Percentiles rank a stretch among this genome's conserved stretches.
Conservation (phyloP, 2,797 vertebrate genomes). For the Chromis chromis region DNA sequence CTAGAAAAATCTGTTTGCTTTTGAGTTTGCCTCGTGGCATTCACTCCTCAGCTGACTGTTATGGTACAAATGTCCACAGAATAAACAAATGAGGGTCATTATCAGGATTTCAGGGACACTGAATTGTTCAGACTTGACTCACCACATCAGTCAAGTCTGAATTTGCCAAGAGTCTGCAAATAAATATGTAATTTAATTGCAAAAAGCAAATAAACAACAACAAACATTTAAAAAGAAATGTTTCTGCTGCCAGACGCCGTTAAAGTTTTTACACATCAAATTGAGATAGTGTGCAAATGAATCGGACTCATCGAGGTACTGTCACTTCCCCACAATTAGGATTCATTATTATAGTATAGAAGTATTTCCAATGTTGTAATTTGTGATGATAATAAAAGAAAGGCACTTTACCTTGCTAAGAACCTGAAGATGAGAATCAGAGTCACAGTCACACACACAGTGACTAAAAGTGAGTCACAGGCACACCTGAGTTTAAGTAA, state of each 20-base stretch:
- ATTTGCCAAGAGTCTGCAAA: neutral
- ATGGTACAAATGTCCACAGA: neutral
- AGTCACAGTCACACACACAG: neutral
- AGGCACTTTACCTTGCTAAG: constrained; percentile 50
- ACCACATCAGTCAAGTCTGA: too few relatives aligned
- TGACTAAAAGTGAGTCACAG: neutral
- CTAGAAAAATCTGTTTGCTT: too few relatives aligned
- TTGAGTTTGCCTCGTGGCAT: neutral
- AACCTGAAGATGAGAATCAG: neutral
- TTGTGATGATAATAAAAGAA: neutral
- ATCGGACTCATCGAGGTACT: neutral
- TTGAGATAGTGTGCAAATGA: neutral
- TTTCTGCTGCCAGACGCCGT: too few relatives aligned
- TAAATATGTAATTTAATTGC: too few relatives aligned
- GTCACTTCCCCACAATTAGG: neutral
- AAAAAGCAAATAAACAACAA: too few relatives aligned
- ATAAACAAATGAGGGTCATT: neutral
- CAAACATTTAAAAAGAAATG: too few relatives aligned
- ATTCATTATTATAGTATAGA: neutral
- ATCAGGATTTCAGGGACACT: too few relatives aligned
- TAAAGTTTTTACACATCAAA: neutral
- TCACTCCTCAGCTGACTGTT: neutral
- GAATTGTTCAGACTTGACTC: too few relatives aligned
- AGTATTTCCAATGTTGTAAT: neutral
- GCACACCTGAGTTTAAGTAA: constrained; percentile 70